Evolutionary conservation across 1,140 invertebrate genomes (phyloP), one percentile per base, ranked within the genome.

Genomic region (Antheraea mylitta): DNA sequence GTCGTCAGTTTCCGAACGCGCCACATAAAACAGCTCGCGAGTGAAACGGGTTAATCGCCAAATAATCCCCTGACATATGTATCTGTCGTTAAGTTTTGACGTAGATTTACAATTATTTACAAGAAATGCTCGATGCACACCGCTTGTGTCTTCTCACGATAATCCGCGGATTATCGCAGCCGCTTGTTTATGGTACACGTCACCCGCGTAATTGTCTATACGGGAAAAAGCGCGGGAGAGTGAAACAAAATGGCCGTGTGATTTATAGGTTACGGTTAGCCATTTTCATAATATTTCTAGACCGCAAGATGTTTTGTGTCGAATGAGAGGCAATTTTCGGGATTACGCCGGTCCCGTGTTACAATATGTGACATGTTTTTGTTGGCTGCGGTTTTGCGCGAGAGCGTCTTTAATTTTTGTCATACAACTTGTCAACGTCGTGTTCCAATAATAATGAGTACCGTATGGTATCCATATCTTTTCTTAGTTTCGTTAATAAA

Each of bases 91-190:
- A 75, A 73, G 81, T 90, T 90, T 89, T 87, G 89, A 91, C 89
- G 72, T 84, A 88, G 89, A 91, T 91, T 91, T 91, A 91, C 87
- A 91, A 90, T 89, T 91, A 91, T 91, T 91, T 89, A 89, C 82
- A 74, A 83, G 85, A 84, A 85, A 81, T 71, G 61, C 76, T 66
- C 68, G 79, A 67, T 68, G 74, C 74, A 75, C 79, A 71, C 81
- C 79, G 83, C 76, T 77, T 84, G 87, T 78, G 81, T 79, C 77
- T 72, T 72, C 78, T 91, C 86, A 74, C 70, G 65, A 74, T 91
- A 86, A 89, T 79, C 85, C 78, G 74, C 73, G 79, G 89, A 85
- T 89, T 84, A 91, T 70, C 82, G 67, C 66, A 16, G 48, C 75
- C 63, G 65, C 78, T 81, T 89, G 87, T 91, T 89, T 91, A 87